These are phyloP conservation scores for Lanistes nyassanus DNA, from an alignment of 1,140 invertebrate species.

Conservation along the genomic window DNA sequence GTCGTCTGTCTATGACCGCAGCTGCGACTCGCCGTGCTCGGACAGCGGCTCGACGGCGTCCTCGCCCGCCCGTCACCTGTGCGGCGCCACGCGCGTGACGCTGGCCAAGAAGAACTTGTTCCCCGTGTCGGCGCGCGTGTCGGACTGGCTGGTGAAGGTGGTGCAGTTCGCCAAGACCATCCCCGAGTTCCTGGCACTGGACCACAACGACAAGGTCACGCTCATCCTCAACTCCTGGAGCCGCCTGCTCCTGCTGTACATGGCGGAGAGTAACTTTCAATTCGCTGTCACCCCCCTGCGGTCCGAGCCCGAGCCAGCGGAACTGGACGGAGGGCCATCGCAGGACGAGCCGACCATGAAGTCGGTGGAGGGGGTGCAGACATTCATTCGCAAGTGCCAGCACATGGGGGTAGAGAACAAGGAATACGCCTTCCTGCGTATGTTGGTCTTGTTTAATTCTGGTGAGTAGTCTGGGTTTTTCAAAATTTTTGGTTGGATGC, in stretches of 20 bases:
- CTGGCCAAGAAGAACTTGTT: conserved; percentile 65
- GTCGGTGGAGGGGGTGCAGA: conserved; percentile 59
- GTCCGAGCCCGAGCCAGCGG: conserved; percentile 15
- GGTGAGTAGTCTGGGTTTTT: conserved; percentile 44
- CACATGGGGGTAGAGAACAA: conserved; percentile 57
- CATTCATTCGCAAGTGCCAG: conserved; percentile 63
- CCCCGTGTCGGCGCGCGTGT: conserved; percentile 62
- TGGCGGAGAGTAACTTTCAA: conserved; percentile 65
- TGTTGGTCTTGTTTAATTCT: conserved; percentile 63
- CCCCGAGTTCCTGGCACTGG: conserved; percentile 57
- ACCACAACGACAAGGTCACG: conserved; percentile 61
- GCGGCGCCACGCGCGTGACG: conserved; percentile 51
- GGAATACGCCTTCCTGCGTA: conserved; percentile 62
- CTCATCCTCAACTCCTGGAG: conserved; percentile 62
- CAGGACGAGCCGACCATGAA: conserved; percentile 63
- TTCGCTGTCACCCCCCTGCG: conserved; percentile 61
- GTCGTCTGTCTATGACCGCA: conserved; percentile 13
- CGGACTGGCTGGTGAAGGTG: conserved; percentile 64
- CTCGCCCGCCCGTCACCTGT: conserved; percentile 27
- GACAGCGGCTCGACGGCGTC: conserved; percentile 20
- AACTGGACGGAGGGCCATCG: conserved; percentile 32
- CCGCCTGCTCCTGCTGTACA: conserved; percentile 58
- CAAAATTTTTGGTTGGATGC: neutral
- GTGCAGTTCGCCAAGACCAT: conserved; percentile 61
- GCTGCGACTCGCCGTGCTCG: conserved; percentile 29